Base-by-base conservation (phyloP, 2,888 invertebrate genomes). In the Polydrusus cervinus region DNA sequence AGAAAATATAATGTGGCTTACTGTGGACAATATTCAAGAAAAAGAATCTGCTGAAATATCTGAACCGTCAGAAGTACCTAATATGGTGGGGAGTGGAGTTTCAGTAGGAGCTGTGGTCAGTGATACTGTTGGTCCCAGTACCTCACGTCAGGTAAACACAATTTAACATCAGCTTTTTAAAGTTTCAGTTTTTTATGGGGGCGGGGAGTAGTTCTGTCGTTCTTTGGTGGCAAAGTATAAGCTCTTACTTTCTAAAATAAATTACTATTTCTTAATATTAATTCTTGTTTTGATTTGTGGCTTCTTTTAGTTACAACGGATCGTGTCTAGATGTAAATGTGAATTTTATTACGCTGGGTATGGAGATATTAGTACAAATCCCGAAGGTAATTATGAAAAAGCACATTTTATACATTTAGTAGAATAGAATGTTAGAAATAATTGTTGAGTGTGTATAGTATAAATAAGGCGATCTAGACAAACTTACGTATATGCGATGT, bases 281-380 rank as follows among this genome's bases (percentile, higher is more conserved):
- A 25, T 25, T 25, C 25, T 25, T 25, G 5, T 25, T 25, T 25
- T 25, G 3, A 25, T 25, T 25, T 25, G 5, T 25, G 25, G 25
- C n/a, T 25, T 64, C 3, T 72, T 86, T 84, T 76, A 99, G 90
- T 88, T 99, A 18, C 99, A 99, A 89, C 90, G 99, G 71, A 99
- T 99, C 80, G 98, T 99, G 13, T 98, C 98, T 0, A 91, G 98
- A 1, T 99, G 99, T 88, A 96, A 96, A 84, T 99, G 99, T 88
- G 98, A 99, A 89, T 97, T 99, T 88, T 98, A 97, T 89, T 99
- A 97, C 87, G 97, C 96, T 66, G 94, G 95, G 77, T 98, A 97
- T 85, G 97, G 97, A 65, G 96, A 96, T 84, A 93, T 93, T 67
- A 90, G 90, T 77, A 91, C 93, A 76, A 93, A 93, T 82, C 91